Evolutionary conservation across 2,888 invertebrate genomes (phyloP).

Genomic region (Lypha dubia): DNA sequence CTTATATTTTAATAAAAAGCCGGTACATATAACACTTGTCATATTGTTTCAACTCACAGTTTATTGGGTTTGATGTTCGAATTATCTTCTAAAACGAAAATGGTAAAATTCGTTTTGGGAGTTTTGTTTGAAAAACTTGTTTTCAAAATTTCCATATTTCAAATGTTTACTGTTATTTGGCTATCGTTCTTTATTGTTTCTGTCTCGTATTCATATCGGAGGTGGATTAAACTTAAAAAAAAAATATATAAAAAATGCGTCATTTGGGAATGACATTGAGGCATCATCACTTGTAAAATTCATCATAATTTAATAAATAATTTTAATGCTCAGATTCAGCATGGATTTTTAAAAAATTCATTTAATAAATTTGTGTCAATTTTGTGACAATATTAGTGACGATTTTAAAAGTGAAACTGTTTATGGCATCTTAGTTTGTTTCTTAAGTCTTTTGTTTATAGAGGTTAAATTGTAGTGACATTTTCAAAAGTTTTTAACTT

Average conservation of each 20-base stretch:
- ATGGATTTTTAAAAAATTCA: neutral
- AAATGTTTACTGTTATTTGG: constrained; percentile 1
- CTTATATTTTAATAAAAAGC: neutral
- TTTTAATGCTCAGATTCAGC: neutral
- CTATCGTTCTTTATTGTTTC: neutral
- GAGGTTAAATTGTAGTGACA: neutral
- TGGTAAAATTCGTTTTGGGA: neutral
- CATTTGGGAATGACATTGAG: constrained; percentile 2
- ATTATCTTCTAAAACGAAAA: neutral
- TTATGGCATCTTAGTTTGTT: neutral
- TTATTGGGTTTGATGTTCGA: neutral
- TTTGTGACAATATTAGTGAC: neutral
- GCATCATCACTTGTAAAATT: neutral
- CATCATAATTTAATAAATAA: neutral
- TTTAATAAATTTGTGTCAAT: neutral
- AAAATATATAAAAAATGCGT: neutral
- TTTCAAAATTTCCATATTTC: constrained; percentile 42
- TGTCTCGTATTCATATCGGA: neutral
- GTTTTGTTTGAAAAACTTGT: constrained; percentile 19
- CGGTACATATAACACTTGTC: neutral
- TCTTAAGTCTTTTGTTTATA: neutral
- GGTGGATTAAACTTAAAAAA: neutral
- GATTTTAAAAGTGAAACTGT: neutral
- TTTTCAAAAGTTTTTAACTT: neutral
- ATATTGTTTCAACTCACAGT: neutral